Base-by-base conservation (phyloP, 2,888 invertebrate genomes). In the Netelia virgata region DNA sequence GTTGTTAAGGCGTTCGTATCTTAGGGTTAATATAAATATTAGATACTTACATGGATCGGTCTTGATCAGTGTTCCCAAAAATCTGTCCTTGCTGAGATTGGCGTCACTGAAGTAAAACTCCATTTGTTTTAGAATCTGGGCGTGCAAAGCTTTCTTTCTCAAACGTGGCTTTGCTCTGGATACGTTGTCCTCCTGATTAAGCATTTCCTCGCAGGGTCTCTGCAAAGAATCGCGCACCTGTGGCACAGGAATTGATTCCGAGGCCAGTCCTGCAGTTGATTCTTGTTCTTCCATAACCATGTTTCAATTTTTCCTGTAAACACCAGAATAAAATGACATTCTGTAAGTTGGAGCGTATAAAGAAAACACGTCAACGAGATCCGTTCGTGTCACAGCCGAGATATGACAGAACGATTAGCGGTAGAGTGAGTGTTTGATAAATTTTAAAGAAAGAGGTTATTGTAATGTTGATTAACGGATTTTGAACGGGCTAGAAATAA, bases 101-200 rank as follows among this genome's bases (percentile, higher is more conserved):
- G 98, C 97, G 94, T 98, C 97, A 88, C 98, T 97, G 91, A 99
- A 98, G 93, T 99, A 99, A 94, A 99, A 99, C 93, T 99, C 98
- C 97, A 99, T 98, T 95, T 98, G 97, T 86, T 96, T 95, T 23
- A 96, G 94, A 85, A 98, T 96, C 10, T 95, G 95, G 86, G 96
- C 96, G 88, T 96, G 96, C 0, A 97, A 92, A 85, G 96, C 96
- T 89, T 97, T 97, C 91, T 97, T 97, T 9, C 98, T 95, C 86
- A 96, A 96, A 2, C 97, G 95, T 3, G 95, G 94, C 87, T 95
- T 95, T 89, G 95, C 95, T 55, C 87, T 87, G 14, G 89, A 83
- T 11, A 72, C 55, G 9, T 76, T 86, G 23, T 76, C 76, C 5
- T 80, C 77, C 53, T 88, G 88, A 20, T 88, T 87, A 55, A 86